Conservation (phyloP, 2,797 vertebrate species). For the Furcifer pardalis region DNA sequence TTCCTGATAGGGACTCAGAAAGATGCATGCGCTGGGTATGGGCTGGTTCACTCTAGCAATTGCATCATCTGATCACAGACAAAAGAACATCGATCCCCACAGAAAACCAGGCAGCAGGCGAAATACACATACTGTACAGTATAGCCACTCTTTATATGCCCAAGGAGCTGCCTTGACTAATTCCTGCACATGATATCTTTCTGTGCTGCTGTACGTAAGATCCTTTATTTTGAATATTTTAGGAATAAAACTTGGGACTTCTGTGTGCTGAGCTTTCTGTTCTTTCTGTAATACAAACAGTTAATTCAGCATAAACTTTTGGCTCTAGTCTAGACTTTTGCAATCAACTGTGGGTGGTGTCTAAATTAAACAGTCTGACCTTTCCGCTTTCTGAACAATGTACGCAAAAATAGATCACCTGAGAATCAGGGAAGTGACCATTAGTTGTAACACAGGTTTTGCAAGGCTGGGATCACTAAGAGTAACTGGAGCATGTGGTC, state of each 20-base stretch:
- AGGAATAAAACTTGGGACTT: neutral
- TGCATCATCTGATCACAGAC: no score
- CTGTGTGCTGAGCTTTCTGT: neutral
- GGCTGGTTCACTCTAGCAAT: no score
- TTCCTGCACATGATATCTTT: neutral
- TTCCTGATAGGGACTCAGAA: no score
- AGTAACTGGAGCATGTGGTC: conserved; percentile 1
- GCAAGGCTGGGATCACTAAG: conserved; percentile 1
- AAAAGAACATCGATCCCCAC: no score
- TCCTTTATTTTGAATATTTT: neutral
- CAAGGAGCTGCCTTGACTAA: neutral
- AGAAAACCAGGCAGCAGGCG: no score
- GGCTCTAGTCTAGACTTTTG: neutral
- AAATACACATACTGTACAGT: no score
- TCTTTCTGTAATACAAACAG: neutral
- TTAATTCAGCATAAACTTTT: neutral
- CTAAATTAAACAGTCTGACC: conserved; percentile 17
- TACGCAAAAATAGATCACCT: conserved; percentile 18
- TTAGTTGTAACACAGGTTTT: conserved; percentile 38
- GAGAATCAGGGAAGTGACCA: conserved; percentile 20
- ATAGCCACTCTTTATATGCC: no score
- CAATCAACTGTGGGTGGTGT: conserved; percentile 1
- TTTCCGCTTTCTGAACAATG: conserved; percentile 14
- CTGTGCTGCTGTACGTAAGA: neutral
- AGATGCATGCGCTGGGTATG: no score